These are phyloP conservation scores for Oncopeltus fasciatus DNA, from an alignment of 1,140 invertebrate species.

Conservation along the genomic window DNA sequence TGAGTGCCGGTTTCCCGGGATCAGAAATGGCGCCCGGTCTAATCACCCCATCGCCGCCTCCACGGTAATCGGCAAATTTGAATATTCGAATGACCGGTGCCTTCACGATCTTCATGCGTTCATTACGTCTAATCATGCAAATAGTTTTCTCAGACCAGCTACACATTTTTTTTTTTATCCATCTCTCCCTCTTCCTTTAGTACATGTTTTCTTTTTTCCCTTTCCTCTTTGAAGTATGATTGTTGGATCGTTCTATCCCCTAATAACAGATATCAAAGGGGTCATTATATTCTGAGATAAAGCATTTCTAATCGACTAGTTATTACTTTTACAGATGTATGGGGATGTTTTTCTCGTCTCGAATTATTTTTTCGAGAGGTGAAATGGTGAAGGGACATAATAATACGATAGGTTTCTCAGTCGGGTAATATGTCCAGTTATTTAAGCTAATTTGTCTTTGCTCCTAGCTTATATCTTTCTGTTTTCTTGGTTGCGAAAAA, in stretches of 20 bases:
- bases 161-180: neutral
- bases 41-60: neutral
- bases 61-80: neutral
- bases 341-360: neutral
- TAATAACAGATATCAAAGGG: neutral
- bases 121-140: neutral
- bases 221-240: neutral
- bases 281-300: neutral
- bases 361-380: too few relatives aligned
- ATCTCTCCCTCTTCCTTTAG: neutral
- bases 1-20: neutral
- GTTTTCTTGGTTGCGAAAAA: too few relatives aligned
- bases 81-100: neutral
- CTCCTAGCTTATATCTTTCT: too few relatives aligned
- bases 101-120: neutral
- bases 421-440: too few relatives aligned
- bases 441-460: too few relatives aligned
- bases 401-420: too few relatives aligned
- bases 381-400: too few relatives aligned
- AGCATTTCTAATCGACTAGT: neutral
- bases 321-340: neutral
- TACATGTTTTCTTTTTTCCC: neutral
- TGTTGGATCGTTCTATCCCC: neutral
- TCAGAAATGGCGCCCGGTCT: neutral
- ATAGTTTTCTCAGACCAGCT: neutral